phyloP scores from a whole-genome alignment of 2,888 invertebrate genomes.

The Volucella zonaria region DNA sequence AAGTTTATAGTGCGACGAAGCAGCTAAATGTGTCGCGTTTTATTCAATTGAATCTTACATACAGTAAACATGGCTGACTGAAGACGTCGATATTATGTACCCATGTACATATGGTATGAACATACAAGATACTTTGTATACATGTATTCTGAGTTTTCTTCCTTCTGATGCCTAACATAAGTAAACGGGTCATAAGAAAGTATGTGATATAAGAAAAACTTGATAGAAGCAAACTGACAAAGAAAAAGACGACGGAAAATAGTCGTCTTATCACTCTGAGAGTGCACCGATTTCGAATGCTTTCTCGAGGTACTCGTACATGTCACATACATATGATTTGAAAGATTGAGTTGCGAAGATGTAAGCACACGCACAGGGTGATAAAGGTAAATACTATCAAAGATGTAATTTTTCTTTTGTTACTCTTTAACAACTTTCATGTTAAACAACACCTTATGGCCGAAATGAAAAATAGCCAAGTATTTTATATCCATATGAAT shows the following conservation, averaged over 20 bases:
- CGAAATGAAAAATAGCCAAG: no score
- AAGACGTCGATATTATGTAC: conserved; percentile 40
- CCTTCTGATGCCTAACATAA: conserved; percentile 12
- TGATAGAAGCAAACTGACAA: not conserved
- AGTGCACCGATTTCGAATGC: conserved; percentile 56
- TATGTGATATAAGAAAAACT: conserved; percentile 28
- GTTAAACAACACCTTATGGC: no score
- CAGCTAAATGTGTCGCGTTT: conserved; percentile 67
- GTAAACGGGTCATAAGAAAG: conserved; percentile 47
- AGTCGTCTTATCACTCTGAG: conserved; percentile 49
- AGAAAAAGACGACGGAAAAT: conserved; percentile 36
- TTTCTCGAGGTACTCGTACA: not conserved
- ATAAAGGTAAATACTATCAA: not conserved
- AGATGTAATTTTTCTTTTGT: no score
- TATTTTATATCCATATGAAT: no score
- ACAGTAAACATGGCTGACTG: conserved; percentile 61
- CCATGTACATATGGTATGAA: not conserved
- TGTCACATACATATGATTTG: no score
- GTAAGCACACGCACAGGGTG: conserved; percentile 1
- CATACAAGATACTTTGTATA: no score
- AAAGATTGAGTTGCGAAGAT: no score
- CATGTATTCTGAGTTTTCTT: conserved; percentile 4
- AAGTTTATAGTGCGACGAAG: conserved; percentile 53
- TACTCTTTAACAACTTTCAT: no score
- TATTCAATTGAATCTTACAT: conserved; percentile 60